phyloP scores from a whole-genome alignment of 2,113 vertebrate genomes.

The Psephotus haematonotus region DNA sequence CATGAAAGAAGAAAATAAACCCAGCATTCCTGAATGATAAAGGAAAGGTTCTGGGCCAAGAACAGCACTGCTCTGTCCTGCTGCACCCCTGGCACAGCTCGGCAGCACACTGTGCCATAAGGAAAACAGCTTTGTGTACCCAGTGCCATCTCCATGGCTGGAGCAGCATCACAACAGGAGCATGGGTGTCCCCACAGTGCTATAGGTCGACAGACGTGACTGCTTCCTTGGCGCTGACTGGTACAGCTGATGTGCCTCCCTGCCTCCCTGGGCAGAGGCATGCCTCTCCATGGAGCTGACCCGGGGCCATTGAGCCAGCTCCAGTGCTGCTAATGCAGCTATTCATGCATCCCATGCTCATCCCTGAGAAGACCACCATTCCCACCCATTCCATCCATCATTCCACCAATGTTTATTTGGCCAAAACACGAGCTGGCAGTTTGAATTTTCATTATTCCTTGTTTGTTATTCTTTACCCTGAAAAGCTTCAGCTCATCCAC shows the following conservation, averaged over 20 bases:
- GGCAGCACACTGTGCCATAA: fast-evolving
- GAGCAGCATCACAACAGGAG: background rate
- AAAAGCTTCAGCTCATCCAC: background rate
- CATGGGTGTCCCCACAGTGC: fast-evolving
- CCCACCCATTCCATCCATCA: background rate
- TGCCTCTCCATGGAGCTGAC: background rate
- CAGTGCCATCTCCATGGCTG: fast-evolving
- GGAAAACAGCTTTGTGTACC: background rate
- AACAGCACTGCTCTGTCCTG: background rate
- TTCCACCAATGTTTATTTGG: background rate
- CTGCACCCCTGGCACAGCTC: background rate
- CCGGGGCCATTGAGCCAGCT: fast-evolving
- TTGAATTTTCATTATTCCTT: background rate
- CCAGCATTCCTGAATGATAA: background rate
- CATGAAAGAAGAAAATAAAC: background rate
- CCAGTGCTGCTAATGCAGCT: background rate
- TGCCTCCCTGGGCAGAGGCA: background rate
- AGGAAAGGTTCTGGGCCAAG: background rate
- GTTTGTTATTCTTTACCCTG: background rate
- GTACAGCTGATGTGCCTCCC: background rate
- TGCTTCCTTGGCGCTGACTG: background rate
- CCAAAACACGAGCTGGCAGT: background rate
- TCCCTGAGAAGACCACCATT: background rate
- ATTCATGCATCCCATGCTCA: fast-evolving
- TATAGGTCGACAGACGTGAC: background rate